Conservation (phyloP, 2,888 invertebrate genomes). For the Lithophane leautieri region DNA sequence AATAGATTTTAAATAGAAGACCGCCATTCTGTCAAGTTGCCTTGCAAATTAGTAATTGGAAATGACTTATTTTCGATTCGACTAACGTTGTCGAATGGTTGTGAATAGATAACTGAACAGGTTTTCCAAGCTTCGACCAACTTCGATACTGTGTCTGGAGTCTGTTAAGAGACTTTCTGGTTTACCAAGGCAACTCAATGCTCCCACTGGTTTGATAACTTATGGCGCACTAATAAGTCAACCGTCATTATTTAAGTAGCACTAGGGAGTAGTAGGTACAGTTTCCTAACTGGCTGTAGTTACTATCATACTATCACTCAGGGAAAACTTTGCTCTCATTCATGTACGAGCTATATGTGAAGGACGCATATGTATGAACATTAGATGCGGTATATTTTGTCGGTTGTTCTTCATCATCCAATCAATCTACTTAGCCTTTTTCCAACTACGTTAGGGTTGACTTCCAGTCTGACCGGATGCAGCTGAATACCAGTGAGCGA, state of each 20-base stretch:
- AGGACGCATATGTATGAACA: background rate
- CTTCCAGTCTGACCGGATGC: no score
- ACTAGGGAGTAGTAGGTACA: background rate
- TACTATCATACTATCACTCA: background rate
- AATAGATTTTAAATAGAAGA: background rate
- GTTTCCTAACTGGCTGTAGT: slow-evolving; percentile 9
- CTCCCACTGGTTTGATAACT: background rate
- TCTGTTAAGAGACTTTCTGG: background rate
- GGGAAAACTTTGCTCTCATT: slow-evolving; percentile 2
- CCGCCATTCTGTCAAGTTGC: no score
- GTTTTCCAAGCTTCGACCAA: background rate
- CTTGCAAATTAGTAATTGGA: no score
- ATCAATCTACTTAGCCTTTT: background rate
- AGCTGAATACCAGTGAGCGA: background rate
- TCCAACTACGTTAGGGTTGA: no score
- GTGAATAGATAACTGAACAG: background rate
- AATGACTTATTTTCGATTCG: no score
- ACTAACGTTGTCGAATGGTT: background rate
- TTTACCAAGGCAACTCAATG: background rate
- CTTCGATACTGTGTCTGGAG: background rate
- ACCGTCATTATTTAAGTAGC: background rate
- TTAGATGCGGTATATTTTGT: slow-evolving; percentile 6
- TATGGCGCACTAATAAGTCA: background rate
- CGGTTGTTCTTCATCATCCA: background rate
- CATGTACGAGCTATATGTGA: background rate